Evolutionary conservation across 2,113 vertebrate species (phyloP), one percentile per base, ranked within the genome.

Genomic region (Butorides virescens): DNA sequence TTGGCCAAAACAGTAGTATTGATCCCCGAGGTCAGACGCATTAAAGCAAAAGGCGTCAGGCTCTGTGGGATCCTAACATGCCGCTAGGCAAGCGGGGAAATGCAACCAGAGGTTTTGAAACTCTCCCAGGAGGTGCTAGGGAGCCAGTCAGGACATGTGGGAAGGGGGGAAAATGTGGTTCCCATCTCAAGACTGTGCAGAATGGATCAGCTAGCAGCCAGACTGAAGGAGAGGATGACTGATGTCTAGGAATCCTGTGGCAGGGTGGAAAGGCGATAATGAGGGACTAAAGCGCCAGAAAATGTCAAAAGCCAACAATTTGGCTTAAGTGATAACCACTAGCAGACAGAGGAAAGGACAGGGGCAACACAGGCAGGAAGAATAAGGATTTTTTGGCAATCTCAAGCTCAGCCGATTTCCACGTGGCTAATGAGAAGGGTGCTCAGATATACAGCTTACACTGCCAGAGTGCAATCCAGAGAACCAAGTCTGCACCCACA

Each of bases 1-100:
- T 32, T 46, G 94, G 91, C 93, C 95, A 94, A 95, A 96, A 80
- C 86, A 96, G 18, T 8, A 71, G 68, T 86, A 96, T 96, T 49
- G 97, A 97, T 95, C 86, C 83, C 94, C 3, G 39, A 62, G 94
- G 96, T 59, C 94, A 96, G 55, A 59, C 20, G 4, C 89, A 46
- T 63, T 37, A 65, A 63, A 92, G 92, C 5, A 8, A 66, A 83
- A 84, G 88, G 87, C n/a, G 1, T 23, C 7, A 3, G 63, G 72
- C 81, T 59, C 72, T 18, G 65, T 10, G 72, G 78, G 61, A 94
- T 19, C 81, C 86, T 50, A 42, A 88, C 42, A n/a, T 4, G 42
- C 63, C 16, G 3, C 55, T 27, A 55, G 79, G 82, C 68, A 55
- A 62, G 79, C 3, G 1, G 52, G 36, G 42, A 55, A 67, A 71